A percentile compares a stretch with the other conserved stretches of the same genome.
phyloP scores from a whole-genome alignment of 2,797 vertebrate species.

The Melanotaenia nigrans region DNA sequence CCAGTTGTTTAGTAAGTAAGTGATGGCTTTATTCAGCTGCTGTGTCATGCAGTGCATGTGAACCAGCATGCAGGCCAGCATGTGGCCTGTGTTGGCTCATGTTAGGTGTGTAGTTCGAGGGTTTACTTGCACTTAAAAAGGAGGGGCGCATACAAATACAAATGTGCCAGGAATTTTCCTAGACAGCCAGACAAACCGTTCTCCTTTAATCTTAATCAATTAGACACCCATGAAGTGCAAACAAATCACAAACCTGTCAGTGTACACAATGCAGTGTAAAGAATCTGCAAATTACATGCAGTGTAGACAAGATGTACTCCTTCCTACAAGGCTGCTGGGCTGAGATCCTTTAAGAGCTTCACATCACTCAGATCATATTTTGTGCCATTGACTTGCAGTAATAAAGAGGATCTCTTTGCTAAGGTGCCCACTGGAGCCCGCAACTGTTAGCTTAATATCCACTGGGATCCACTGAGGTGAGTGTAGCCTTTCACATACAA shows the following conservation, averaged over 20 bases:
- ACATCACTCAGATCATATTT: slow-evolving; percentile 62
- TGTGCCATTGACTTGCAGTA: slow-evolving; percentile 64
- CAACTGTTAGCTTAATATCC: slow-evolving; percentile 74
- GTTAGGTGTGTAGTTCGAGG: slow-evolving; percentile 79
- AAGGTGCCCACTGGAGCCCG: slow-evolving; percentile 71
- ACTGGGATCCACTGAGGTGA: slow-evolving; percentile 70
- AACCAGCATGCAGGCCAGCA: slow-evolving; percentile 79
- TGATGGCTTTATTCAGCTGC: slow-evolving; percentile 81
- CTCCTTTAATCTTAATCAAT: slow-evolving; percentile 80
- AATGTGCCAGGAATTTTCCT: slow-evolving; percentile 71
- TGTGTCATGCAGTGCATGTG: slow-evolving; percentile 78
- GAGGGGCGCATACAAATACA: slow-evolving; percentile 71
- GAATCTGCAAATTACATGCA: slow-evolving; percentile 67
- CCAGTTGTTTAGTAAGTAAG: slow-evolving; percentile 75
- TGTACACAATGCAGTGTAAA: slow-evolving; percentile 70
- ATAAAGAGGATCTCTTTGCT: slow-evolving; percentile 66
- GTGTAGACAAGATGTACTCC: slow-evolving; percentile 60
- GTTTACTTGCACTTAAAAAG: slow-evolving; percentile 71
- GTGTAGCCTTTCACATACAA: slow-evolving; percentile 72
- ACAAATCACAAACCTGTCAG: slow-evolving; percentile 74
- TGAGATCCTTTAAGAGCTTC: slow-evolving; percentile 52
- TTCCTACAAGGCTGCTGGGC: slow-evolving; percentile 46
- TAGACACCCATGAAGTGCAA: slow-evolving; percentile 75
- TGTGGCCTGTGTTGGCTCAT: slow-evolving; percentile 78
- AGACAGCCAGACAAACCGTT: slow-evolving; percentile 71